These are phyloP conservation scores for Odontomyia ornata DNA, from an alignment of 2,888 invertebrate genomes.

Conservation along the genomic window DNA sequence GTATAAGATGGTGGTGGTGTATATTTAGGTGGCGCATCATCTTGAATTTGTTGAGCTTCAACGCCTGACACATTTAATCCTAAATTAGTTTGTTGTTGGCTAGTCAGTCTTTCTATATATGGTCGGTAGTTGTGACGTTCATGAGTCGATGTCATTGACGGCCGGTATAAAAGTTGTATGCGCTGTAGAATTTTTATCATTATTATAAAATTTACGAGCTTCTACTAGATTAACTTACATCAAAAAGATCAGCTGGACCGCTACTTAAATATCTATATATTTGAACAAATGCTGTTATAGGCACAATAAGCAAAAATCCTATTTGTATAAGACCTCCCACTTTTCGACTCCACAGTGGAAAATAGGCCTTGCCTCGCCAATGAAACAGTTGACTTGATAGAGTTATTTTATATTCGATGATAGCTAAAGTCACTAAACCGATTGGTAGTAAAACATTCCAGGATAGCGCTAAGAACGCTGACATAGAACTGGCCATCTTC, in stretches of 20 bases:
- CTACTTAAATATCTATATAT: slow-evolving; percentile 80
- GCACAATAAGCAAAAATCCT: slow-evolving; percentile 77
- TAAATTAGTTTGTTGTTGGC: slow-evolving; percentile 50
- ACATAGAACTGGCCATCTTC: slow-evolving; percentile 67
- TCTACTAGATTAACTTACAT: slow-evolving; percentile 69
- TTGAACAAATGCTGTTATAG: slow-evolving; percentile 66
- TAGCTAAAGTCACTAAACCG: slow-evolving; percentile 76
- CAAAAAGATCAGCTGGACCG: slow-evolving; percentile 87
- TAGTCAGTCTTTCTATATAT: slow-evolving; percentile 49
- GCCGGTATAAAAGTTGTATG: slow-evolving; percentile 84
- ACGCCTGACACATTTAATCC: slow-evolving; percentile 48
- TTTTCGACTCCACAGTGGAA: slow-evolving; percentile 82
- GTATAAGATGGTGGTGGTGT: slow-evolving; percentile 93
- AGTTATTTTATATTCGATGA: slow-evolving; percentile 77
- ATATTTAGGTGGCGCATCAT: slow-evolving; percentile 91
- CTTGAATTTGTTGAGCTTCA: slow-evolving; percentile 57
- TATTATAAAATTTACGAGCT: slow-evolving; percentile 3
- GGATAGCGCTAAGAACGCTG: slow-evolving; percentile 77
- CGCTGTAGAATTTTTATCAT: slow-evolving; percentile 68
- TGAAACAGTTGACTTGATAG: slow-evolving; percentile 73
- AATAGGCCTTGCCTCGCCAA: slow-evolving; percentile 77
- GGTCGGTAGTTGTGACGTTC: slow-evolving; percentile 55
- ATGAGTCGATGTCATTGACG: slow-evolving; percentile 67
- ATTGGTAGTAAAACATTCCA: slow-evolving; percentile 91
- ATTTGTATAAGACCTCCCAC: slow-evolving; percentile 81